phyloP scores from a whole-genome alignment of 2,797 vertebrate genomes.

The Iguana delicatissima region DNA sequence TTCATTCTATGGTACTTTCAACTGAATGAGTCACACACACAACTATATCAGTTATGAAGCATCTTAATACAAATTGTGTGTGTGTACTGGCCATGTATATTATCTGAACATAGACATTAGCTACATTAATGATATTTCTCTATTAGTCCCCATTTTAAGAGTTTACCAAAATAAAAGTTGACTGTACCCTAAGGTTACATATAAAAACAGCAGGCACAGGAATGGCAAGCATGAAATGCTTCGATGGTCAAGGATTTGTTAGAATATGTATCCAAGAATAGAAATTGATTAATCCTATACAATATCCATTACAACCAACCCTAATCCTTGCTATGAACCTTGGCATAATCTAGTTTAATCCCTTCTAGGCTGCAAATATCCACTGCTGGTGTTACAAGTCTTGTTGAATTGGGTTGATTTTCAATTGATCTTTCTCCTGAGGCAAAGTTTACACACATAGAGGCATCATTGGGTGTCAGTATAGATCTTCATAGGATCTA shows the following conservation, averaged over 20 bases:
- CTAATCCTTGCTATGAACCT: slow-evolving; percentile 70
- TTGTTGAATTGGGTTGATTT: slow-evolving; percentile 63
- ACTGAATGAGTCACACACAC: not conserved
- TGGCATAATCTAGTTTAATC: slow-evolving; percentile 70
- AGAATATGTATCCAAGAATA: slow-evolving; percentile 48
- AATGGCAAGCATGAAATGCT: slow-evolving; percentile 26
- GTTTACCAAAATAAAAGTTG: not conserved
- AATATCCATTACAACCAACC: slow-evolving; percentile 68
- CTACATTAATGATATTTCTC: not conserved
- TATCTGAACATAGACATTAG: not conserved
- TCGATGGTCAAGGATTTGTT: slow-evolving; percentile 42
- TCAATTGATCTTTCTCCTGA: slow-evolving; percentile 61
- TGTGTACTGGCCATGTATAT: not conserved
- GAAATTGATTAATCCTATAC: slow-evolving; percentile 57
- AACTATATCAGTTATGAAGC: not conserved
- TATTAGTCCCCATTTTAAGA: not conserved
- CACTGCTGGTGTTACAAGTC: slow-evolving; percentile 27
- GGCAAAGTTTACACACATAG: slow-evolving; percentile 59
- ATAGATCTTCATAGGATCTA: slow-evolving; percentile 53
- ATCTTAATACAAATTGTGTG: not conserved
- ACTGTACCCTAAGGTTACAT: slow-evolving; percentile 33
- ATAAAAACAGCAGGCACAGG: not conserved
- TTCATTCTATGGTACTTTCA: not conserved
- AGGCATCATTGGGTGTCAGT: slow-evolving; percentile 55
- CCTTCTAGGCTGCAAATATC: slow-evolving; percentile 60